Evolutionary conservation across 2,113 vertebrate species (phyloP).

Genomic region (Castor canadensis): DNA sequence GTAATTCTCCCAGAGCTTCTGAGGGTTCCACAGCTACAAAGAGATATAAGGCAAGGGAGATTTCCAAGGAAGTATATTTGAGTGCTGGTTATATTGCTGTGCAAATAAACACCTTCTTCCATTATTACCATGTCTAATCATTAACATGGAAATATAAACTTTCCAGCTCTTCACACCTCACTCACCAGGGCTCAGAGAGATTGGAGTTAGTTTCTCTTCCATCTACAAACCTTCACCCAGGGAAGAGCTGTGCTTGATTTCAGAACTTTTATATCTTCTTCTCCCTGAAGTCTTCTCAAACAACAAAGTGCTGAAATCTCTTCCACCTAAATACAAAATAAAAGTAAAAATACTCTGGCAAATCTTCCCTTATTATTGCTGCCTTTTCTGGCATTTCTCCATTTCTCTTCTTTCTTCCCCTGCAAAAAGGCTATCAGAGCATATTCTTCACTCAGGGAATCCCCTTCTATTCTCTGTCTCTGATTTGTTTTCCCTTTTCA

Average conservation of each 20-base stretch:
- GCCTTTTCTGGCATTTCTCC: background rate
- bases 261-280: background rate
- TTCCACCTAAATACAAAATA: background rate
- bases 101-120: conserved; percentile 59
- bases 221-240: background rate
- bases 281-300: background rate
- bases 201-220: background rate
- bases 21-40: background rate
- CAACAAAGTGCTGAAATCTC: background rate
- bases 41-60: background rate
- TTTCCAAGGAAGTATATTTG: conserved; percentile 45
- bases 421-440: background rate
- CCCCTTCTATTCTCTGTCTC: fast-evolving
- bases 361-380: background rate
- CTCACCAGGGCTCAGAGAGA: background rate
- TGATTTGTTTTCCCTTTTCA: background rate
- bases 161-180: background rate
- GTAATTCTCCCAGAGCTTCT: conserved; percentile 43
- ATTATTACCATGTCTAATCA: conserved; percentile 64
- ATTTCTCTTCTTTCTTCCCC: background rate
- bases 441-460: background rate
- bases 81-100: background rate
- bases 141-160: conserved; percentile 32
- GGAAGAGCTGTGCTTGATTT: background rate
- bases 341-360: background rate